Base-by-base conservation (phyloP, 1,140 invertebrate species). In the Drosophila insularis region DNA sequence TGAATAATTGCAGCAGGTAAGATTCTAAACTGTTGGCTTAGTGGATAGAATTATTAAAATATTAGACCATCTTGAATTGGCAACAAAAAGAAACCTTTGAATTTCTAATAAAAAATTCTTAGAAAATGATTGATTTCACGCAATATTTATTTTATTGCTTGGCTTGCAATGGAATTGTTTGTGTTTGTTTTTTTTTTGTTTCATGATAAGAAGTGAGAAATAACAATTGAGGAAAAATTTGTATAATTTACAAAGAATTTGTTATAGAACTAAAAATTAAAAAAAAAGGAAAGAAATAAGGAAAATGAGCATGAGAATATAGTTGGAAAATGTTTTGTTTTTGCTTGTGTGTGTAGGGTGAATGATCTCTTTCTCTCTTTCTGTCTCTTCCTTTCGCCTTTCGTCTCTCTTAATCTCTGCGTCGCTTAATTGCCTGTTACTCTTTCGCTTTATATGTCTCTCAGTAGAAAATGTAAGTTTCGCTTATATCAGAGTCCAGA, bases 71-170 rank as follows among this genome's bases (percentile, higher is more conserved):
- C 10, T 35, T 35, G 23, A 35, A 35, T 35, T 35, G 32, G 8
- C 4, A 8, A 0, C 32, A 35, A 35, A 27, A 35, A 35, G 0
- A 35, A 10, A 35, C n/a, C n/a, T 0, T 35, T 13, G 2, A 3
- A 13, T 10, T 11, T 14, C 2, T 1, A 23, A 56, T 6, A n/a
- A 5, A 4, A 17, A 31, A 10, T 11, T 58, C 27, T 10, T 40
- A 17, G 10, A 4, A 7, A 10, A 40, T 14, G 8, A 31, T 17
- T 3, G 21, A 59, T 43, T 87, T 78, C 43, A 66, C 71, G 82
- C 82, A 86, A 86, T 86, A 79, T 86, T 86, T 50, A 68, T 87
- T 87, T 86, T 87, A 86, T 86, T 86, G 82, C 82, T 63, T 43
- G 73, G 79, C 81, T 81, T 86, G 81, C 81, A 50, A 46, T 46